Percentiles rank a stretch among this genome's conserved stretches.
These are phyloP conservation scores for Macrochelys suwanniensis DNA, from an alignment of 2,797 vertebrate genomes.

Conservation along the genomic window DNA sequence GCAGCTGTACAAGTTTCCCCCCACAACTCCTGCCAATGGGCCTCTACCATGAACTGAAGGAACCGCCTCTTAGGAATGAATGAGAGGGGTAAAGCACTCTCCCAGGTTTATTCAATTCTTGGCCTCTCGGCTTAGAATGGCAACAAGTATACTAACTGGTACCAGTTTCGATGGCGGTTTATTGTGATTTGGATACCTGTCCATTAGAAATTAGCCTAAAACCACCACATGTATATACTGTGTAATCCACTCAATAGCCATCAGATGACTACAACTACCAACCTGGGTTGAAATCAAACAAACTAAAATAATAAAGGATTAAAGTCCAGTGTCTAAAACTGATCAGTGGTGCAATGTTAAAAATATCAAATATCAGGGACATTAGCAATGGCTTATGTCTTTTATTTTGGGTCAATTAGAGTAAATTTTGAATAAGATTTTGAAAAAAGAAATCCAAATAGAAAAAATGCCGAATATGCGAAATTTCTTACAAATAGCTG, in stretches of 20 bases:
- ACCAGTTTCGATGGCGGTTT: not conserved
- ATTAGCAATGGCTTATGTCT: not conserved
- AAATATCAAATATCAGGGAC: constrained; percentile 3
- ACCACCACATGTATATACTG: not conserved
- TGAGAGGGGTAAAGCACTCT: not conserved
- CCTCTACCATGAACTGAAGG: not conserved
- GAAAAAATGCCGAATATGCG: not conserved
- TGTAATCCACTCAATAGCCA: not conserved
- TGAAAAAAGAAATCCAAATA: not conserved
- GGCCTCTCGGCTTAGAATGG: not conserved
- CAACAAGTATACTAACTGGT: not conserved
- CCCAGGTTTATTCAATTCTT: not conserved
- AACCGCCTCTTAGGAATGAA: not conserved
- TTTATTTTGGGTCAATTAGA: constrained; percentile 25
- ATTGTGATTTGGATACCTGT: not conserved
- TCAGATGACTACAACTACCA: accelerated
- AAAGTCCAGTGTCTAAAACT: not conserved
- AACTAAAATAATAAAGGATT: not conserved
- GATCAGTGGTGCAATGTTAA: not conserved
- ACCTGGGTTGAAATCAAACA: not conserved
- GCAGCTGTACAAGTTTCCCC: accelerated
- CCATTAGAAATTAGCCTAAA: not conserved
- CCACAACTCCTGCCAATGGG: not conserved
- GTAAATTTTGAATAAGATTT: constrained; percentile 27
- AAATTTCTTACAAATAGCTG: constrained; percentile 43